Conservation (phyloP, 1,140 invertebrate genomes). For the Drosophila sp. region DNA sequence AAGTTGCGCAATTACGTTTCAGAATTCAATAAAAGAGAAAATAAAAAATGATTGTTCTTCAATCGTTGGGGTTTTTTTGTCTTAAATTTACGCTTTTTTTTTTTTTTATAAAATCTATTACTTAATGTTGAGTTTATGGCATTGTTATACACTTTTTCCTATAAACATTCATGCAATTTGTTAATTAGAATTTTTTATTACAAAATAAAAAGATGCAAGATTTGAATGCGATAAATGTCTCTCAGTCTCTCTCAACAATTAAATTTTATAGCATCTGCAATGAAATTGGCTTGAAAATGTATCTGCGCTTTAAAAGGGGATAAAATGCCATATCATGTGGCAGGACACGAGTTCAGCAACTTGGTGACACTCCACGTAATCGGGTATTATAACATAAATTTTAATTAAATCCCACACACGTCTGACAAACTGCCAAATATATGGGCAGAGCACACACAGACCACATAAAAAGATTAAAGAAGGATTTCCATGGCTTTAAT, state of each 20-base stretch:
- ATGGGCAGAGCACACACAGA: not conserved
- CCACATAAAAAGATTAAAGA: slow-evolving; percentile 22
- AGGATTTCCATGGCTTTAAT: slow-evolving; percentile 7
- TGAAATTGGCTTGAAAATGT: not conserved
- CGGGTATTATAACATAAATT: slow-evolving; percentile 33
- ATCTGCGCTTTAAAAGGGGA: not conserved
- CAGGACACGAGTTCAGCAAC: not conserved
- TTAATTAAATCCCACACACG: slow-evolving; percentile 37
- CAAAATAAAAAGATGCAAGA: too few relatives aligned
- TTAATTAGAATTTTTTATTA: not conserved
- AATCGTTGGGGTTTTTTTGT: not conserved
- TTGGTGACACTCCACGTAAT: slow-evolving; percentile 28
- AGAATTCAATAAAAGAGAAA: slow-evolving; percentile 37
- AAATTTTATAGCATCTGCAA: slow-evolving; percentile 1
- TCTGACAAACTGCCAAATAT: slow-evolving; percentile 16
- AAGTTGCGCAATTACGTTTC: slow-evolving; percentile 69
- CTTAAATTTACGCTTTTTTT: not conserved
- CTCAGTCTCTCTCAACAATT: not conserved
- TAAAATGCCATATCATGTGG: slow-evolving; percentile 12
- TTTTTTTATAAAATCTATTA: not conserved
- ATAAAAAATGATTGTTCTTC: not conserved
- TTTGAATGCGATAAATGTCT: too few relatives aligned
- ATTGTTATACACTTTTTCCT: not conserved
- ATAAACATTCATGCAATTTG: not conserved
- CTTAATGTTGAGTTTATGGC: too few relatives aligned